These are phyloP conservation scores for Synergus itoensis DNA, from an alignment of 2,888 invertebrate species.

Conservation along the genomic window DNA sequence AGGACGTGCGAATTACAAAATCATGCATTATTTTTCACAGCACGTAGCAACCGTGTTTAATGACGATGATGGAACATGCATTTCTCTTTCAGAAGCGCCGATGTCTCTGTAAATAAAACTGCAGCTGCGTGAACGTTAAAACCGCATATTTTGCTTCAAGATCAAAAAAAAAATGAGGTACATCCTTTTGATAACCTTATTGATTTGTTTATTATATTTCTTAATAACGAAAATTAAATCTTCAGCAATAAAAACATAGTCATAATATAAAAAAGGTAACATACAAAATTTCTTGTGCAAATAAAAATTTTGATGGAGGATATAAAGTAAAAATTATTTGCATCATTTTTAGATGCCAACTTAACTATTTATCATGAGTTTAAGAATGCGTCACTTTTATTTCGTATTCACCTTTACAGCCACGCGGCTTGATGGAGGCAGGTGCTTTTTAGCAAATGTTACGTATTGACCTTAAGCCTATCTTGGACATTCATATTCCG, in stretches of 20 bases:
- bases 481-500: background rate
- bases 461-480: background rate
- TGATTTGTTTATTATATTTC: background rate
- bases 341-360: background rate
- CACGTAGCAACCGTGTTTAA: conserved; percentile 28
- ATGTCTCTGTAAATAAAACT: conserved; percentile 4
- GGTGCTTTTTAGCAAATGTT: background rate
- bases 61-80: conserved; percentile 13
- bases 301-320: too few species aligned
- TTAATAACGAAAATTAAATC: background rate
- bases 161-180: background rate
- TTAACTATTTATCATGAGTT: background rate
- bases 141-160: conserved; percentile 29
- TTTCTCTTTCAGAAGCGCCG: conserved; percentile 24
- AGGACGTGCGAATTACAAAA: conserved; percentile 22
- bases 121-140: conserved; percentile 19
- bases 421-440: background rate
- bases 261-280: too few species aligned
- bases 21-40: conserved; percentile 15
- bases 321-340: background rate
- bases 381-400: background rate
- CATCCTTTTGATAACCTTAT: background rate
- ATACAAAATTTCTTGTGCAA: too few species aligned
- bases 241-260: too few species aligned
- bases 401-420: background rate